phyloP scores from a whole-genome alignment of 2,888 invertebrate genomes.

The Belgica antarctica region DNA sequence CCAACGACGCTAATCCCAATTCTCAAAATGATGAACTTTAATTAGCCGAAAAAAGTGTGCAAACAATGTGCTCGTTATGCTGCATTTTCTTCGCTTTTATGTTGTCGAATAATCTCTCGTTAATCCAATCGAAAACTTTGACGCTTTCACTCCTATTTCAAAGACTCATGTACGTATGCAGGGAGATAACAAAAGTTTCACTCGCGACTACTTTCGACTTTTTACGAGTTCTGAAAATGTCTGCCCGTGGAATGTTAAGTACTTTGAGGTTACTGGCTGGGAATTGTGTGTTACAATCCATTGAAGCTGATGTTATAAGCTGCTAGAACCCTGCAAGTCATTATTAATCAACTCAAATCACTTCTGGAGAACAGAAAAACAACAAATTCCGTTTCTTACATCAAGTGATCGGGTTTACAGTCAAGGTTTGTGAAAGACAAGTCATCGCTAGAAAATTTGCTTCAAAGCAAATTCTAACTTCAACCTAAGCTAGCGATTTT shows the following conservation, averaged over 20 bases:
- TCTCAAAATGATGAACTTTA: conserved; percentile 22
- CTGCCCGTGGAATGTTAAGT: background rate
- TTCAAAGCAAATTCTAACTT: too few species aligned
- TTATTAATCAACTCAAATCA: too few species aligned
- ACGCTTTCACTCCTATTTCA: conserved; percentile 35
- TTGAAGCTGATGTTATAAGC: too few species aligned
- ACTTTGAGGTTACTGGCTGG: background rate
- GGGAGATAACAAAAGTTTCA: background rate
- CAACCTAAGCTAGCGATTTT: too few species aligned
- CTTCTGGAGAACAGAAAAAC: too few species aligned
- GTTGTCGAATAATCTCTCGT: background rate
- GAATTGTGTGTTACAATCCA: background rate
- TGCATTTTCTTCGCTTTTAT: background rate
- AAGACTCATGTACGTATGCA: background rate
- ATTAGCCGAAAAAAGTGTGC: conserved; percentile 10
- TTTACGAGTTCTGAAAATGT: background rate
- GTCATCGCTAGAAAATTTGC: too few species aligned
- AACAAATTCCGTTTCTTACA: too few species aligned
- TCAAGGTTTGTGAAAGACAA: too few species aligned
- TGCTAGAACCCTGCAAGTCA: background rate
- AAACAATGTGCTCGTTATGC: conserved; percentile 22
- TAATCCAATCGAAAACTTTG: conserved; percentile 18
- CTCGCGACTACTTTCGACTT: background rate
- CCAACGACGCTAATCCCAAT: background rate
- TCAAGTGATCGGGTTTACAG: too few species aligned